Evolutionary conservation across 2,888 invertebrate genomes (phyloP).

Genomic region (Oscheius sp.): DNA sequence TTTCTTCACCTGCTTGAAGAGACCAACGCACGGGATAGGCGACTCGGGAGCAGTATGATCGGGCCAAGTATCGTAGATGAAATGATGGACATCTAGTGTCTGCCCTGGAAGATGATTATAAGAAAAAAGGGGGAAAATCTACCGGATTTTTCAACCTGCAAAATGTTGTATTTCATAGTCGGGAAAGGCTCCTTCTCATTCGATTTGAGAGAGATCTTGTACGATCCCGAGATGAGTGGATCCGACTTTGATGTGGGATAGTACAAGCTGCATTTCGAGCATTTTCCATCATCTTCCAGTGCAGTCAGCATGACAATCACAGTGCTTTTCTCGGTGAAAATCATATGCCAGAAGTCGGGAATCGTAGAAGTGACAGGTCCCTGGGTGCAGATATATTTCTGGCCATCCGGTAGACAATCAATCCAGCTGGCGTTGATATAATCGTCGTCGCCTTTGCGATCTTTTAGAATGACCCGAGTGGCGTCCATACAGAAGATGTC

Average conservation of each 20-base stretch:
- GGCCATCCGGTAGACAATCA: constrained; percentile 38
- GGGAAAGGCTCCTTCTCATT: constrained; percentile 1
- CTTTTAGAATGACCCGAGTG: constrained; percentile 42
- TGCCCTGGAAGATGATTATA: too few species aligned
- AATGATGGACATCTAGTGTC: constrained; percentile 31
- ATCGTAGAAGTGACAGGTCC: constrained; percentile 88
- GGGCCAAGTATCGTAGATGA: constrained; percentile 42
- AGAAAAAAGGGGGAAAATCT: too few species aligned
- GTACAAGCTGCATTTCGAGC: constrained; percentile 12
- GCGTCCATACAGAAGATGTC: constrained; percentile 42
- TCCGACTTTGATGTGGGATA: neutral
- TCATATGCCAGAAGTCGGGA: constrained; percentile 96
- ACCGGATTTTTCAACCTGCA: constrained; percentile 10
- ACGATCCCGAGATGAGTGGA: neutral
- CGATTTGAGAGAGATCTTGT: constrained; percentile 1
- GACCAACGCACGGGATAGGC: constrained; percentile 26
- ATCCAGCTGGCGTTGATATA: constrained; percentile 59
- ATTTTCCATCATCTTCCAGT: constrained; percentile 31
- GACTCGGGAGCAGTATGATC: constrained; percentile 47
- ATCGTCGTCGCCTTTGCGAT: constrained; percentile 38
- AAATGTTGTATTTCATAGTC: neutral
- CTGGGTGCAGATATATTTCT: constrained; percentile 62
- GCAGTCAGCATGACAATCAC: constrained; percentile 86
- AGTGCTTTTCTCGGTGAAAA: constrained; percentile 94
- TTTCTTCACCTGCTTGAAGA: constrained; percentile 21